phyloP scores from a whole-genome alignment of 2,888 invertebrate species.

The Strigamia crassipes region DNA sequence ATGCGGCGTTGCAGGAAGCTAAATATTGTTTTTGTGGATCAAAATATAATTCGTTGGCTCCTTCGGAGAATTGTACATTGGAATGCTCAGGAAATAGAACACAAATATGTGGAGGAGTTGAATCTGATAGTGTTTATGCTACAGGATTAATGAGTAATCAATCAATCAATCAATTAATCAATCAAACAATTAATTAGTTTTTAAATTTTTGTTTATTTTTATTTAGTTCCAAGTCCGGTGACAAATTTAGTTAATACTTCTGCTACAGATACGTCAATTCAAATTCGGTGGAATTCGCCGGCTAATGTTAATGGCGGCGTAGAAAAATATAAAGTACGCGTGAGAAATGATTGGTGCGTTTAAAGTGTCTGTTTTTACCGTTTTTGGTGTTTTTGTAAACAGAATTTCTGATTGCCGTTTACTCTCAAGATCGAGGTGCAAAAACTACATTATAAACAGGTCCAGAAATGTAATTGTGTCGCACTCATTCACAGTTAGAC shows the following conservation, averaged over 20 bases:
- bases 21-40: conserved; percentile 64
- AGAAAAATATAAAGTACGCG: conserved; percentile 59
- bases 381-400: too few species aligned
- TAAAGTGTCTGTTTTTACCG: too few species aligned
- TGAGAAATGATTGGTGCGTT: too few species aligned
- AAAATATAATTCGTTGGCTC: conserved; percentile 57
- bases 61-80: conserved; percentile 52
- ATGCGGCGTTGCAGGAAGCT: conserved; percentile 61
- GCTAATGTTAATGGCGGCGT: conserved; percentile 62
- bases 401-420: too few species aligned
- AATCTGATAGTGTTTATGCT: conserved; percentile 71
- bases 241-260: conserved; percentile 65
- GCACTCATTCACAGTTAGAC: too few species aligned
- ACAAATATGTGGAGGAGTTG: conserved; percentile 71
- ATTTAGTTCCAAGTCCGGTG: conserved; percentile 72
- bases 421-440: too few species aligned
- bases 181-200: not conserved
- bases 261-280: conserved; percentile 68
- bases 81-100: conserved; percentile 67
- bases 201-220: conserved; percentile 49
- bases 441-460: too few species aligned
- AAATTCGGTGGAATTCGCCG: conserved; percentile 62
- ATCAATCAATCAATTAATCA: not conserved
- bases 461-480: too few species aligned
- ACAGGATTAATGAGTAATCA: conserved; percentile 64